Evolutionary conservation across 2,888 invertebrate species (phyloP).

Genomic region (Stenotaenia linearis): DNA sequence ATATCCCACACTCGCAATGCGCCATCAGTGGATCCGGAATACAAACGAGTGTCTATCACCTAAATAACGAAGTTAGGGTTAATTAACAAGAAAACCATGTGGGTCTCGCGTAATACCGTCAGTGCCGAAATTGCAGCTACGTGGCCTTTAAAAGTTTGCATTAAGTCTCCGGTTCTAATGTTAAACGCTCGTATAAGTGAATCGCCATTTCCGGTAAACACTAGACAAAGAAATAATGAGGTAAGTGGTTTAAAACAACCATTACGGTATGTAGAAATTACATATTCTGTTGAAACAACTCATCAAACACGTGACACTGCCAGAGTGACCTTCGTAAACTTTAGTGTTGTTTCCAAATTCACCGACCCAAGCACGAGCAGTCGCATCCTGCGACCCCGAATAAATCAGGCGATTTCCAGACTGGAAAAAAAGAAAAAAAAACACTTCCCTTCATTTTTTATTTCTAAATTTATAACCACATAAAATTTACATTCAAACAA

Average conservation of each 20-base stretch:
- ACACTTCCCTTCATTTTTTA: background rate
- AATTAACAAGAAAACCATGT: background rate
- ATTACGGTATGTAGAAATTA: background rate
- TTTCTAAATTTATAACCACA: background rate
- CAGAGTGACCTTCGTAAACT: conserved; percentile 50
- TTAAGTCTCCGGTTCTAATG: conserved; percentile 38
- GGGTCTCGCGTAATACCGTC: conserved; percentile 40
- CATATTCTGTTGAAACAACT: background rate
- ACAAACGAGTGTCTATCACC: conserved; percentile 44
- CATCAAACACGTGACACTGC: conserved; percentile 49
- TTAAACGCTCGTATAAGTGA: conserved; percentile 30
- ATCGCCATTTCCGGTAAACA: conserved; percentile 34
- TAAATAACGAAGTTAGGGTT: background rate
- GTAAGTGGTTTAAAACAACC: too few species aligned
- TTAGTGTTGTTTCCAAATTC: conserved; percentile 53
- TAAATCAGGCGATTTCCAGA: conserved; percentile 51
- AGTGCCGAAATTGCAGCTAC: conserved; percentile 43
- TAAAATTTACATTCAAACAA: conserved; percentile 46
- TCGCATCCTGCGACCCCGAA: conserved; percentile 51
- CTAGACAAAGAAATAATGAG: conserved; percentile 21
- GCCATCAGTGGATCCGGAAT: conserved; percentile 48
- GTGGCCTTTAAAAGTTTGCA: conserved; percentile 45
- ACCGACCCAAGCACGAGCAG: conserved; percentile 52
- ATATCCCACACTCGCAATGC: conserved; percentile 47
- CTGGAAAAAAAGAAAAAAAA: conserved; percentile 38